Percentiles rank a stretch among this genome's conserved stretches.
Evolutionary conservation across 2,888 invertebrate species (phyloP).

Genomic region (Amaurobius ferox): DNA sequence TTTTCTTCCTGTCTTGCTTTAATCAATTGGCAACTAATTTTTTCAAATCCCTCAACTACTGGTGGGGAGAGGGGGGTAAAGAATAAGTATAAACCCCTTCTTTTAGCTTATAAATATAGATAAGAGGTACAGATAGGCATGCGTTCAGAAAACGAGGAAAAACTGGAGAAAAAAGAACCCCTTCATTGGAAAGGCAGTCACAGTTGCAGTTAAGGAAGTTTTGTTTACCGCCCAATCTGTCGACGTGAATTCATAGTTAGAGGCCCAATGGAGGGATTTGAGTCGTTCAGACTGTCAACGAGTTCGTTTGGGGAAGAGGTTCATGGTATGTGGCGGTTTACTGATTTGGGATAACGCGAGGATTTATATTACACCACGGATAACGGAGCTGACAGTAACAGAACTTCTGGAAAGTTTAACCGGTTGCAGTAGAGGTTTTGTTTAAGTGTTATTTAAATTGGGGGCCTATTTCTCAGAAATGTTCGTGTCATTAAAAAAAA

Average conservation of each 20-base stretch:
- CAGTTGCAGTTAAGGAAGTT: constrained; percentile 21
- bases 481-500: too few species aligned
- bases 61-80: background rate
- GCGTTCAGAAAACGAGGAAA: constrained; percentile 6
- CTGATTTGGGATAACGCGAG: background rate
- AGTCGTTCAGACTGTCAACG: constrained; percentile 56
- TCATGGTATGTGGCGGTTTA: background rate
- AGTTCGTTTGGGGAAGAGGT: constrained; percentile 16
- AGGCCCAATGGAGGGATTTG: constrained; percentile 37
- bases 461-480: too few species aligned
- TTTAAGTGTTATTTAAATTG: too few species aligned
- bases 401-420: background rate
- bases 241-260: constrained; percentile 55
- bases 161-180: constrained; percentile 4
- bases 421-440: too few species aligned
- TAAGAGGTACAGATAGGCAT: constrained; percentile 25
- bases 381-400: background rate
- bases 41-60: constrained; percentile 24
- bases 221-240: constrained; percentile 65
- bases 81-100: constrained; percentile 51
- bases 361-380: background rate
- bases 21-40: constrained; percentile 57
- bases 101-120: constrained; percentile 61
- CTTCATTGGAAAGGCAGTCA: background rate
- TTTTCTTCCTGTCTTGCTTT: constrained; percentile 27